Conservation (phyloP, 2,888 invertebrate species). For the Vanessa cardui region DNA sequence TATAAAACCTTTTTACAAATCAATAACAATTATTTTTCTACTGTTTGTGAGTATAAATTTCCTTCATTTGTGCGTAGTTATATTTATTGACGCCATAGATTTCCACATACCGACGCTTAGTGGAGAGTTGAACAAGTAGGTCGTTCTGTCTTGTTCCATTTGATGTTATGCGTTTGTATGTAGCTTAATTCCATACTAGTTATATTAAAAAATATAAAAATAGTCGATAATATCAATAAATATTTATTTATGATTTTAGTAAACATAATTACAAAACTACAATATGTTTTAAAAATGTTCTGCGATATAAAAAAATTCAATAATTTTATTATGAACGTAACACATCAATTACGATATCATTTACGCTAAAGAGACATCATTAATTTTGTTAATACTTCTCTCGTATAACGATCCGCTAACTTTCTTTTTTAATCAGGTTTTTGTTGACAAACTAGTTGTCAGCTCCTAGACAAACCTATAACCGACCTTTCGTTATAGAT, state of each 20-base stretch:
- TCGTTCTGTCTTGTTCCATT: slow-evolving; percentile 42
- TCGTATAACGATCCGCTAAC: slow-evolving; percentile 1
- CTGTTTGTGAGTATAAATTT: neutral
- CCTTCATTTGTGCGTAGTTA: neutral
- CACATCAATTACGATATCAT: neutral
- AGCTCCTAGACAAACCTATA: slow-evolving; percentile 7
- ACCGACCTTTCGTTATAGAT: slow-evolving; percentile 11
- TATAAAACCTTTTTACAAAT: too few relatives aligned
- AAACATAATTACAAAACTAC: too few relatives aligned
- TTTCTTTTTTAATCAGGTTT: slow-evolving; percentile 32
- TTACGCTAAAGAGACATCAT: neutral
- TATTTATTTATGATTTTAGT: too few relatives aligned
- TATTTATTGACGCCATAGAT: slow-evolving; percentile 14
- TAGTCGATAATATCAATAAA: too few relatives aligned
- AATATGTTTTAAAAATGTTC: too few relatives aligned
- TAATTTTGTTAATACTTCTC: slow-evolving; percentile 3
- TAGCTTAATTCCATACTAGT: neutral
- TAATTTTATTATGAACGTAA: too few relatives aligned
- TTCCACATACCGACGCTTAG: slow-evolving; percentile 46
- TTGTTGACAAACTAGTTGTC: slow-evolving; percentile 27
- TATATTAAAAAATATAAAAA: too few relatives aligned
- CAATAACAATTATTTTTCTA: neutral
- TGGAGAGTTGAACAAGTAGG: slow-evolving; percentile 57
- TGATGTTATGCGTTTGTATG: slow-evolving; percentile 33
- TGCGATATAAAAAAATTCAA: too few relatives aligned